These are phyloP conservation scores for Drosophila pegasa DNA, from an alignment of 2,888 invertebrate species.

Conservation along the genomic window DNA sequence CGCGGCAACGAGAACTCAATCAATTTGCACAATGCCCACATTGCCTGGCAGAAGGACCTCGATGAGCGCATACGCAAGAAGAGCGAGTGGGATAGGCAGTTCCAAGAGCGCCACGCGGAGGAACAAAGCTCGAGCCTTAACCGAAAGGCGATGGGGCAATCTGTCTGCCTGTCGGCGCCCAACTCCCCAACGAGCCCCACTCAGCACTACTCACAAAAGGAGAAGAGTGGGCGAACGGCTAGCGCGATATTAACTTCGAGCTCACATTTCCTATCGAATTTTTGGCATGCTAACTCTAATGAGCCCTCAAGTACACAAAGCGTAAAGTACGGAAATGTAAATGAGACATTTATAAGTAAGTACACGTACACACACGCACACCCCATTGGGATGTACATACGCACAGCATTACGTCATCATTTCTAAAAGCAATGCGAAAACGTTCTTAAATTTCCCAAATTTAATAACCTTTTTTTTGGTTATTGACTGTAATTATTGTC, in stretches of 20 bases:
- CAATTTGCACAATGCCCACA: conserved; percentile 73
- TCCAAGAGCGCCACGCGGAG: conserved; percentile 4
- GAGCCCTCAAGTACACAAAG: conserved; percentile 77
- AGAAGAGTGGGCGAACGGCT: conserved; percentile 38
- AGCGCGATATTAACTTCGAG: conserved; percentile 85
- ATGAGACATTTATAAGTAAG: conserved; percentile 48
- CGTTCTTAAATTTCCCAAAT: no score
- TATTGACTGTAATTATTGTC: no score
- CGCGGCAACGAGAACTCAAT: conserved; percentile 79
- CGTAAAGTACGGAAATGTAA: conserved; percentile 38
- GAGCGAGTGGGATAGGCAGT: conserved; percentile 68
- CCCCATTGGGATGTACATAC: not conserved
- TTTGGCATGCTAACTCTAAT: conserved; percentile 86
- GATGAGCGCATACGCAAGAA: conserved; percentile 75
- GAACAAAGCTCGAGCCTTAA: not conserved
- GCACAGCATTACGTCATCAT: not conserved
- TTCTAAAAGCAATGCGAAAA: not conserved
- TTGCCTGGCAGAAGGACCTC: conserved; percentile 73
- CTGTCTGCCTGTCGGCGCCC: conserved; percentile 63
- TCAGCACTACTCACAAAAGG: conserved; percentile 6
- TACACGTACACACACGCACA: conserved; percentile 13
- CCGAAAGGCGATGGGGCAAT: not conserved
- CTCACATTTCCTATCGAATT: conserved; percentile 88
- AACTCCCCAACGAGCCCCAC: conserved; percentile 70
- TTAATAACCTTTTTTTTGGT: no score